Evolutionary conservation across 2,888 invertebrate species (phyloP).

Genomic region (Sisyra terminalis): DNA sequence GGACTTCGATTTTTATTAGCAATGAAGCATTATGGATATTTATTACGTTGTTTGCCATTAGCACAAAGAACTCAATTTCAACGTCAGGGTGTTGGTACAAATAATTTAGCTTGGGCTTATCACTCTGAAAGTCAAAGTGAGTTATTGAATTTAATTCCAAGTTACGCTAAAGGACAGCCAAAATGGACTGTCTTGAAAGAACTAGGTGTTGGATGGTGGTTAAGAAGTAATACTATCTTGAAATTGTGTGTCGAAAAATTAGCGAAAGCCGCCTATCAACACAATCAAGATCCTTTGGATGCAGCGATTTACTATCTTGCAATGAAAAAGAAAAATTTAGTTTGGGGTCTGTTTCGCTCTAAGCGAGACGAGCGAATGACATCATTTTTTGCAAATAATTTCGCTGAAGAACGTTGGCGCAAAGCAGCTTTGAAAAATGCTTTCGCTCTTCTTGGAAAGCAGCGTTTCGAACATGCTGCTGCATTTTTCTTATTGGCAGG

Average conservation of each 20-base stretch:
- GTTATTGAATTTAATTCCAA: slow-evolving; percentile 74
- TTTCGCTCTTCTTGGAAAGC: slow-evolving; percentile 83
- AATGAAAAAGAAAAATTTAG: slow-evolving; percentile 91
- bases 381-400: slow-evolving; percentile 88
- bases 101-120: slow-evolving; percentile 96
- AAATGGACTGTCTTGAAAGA: slow-evolving; percentile 86
- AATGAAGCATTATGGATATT: slow-evolving; percentile 94
- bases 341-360: slow-evolving; percentile 90
- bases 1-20: slow-evolving; percentile 90
- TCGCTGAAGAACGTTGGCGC: slow-evolving; percentile 83
- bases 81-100: slow-evolving; percentile 70
- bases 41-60: slow-evolving; percentile 82
- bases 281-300: slow-evolving; percentile 88
- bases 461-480: slow-evolving; percentile 93
- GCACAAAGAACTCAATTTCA: slow-evolving; percentile 76
- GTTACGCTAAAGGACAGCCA: slow-evolving; percentile 66
- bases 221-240: slow-evolving; percentile 67
- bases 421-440: slow-evolving; percentile 98
- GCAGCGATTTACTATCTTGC: slow-evolving; percentile 95
- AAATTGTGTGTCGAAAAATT: slow-evolving; percentile 78
- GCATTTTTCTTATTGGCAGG: slow-evolving; percentile 96
- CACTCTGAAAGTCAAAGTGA: slow-evolving; percentile 98
- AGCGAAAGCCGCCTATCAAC: slow-evolving; percentile 86
- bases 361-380: slow-evolving; percentile 86
- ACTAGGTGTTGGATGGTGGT: slow-evolving; percentile 92